These are phyloP conservation scores for Calidris pygmaea DNA, from an alignment of 2,113 vertebrate species.

Conservation along the genomic window DNA sequence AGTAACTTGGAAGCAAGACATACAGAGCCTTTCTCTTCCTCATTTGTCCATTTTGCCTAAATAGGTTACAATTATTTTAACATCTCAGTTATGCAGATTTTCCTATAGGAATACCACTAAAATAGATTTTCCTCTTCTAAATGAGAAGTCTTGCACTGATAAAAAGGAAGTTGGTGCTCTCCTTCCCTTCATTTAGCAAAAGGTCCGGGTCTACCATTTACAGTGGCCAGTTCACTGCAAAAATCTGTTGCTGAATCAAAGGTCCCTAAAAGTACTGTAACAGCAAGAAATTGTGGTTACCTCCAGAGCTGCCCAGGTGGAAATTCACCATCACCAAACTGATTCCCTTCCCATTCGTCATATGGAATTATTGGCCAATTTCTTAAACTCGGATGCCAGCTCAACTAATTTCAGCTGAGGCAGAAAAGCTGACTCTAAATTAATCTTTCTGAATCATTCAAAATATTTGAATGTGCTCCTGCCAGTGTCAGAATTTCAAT, in stretches of 20 bases:
- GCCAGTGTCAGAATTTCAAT: background rate
- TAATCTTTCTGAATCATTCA: background rate
- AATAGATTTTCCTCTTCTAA: background rate
- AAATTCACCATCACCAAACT: background rate
- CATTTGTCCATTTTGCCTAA: background rate
- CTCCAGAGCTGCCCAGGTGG: background rate
- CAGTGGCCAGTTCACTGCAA: background rate
- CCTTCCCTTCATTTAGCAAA: background rate
- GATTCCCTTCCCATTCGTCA: background rate
- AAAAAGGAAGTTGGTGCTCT: background rate
- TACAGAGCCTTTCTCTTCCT: background rate
- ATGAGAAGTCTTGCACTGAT: background rate
- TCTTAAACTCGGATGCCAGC: background rate
- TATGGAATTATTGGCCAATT: background rate
- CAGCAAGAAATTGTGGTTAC: background rate
- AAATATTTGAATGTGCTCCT: background rate
- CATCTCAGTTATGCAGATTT: background rate
- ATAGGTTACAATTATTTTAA: background rate
- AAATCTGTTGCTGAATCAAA: background rate
- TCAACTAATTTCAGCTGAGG: background rate
- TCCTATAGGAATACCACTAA: background rate
- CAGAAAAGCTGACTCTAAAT: background rate
- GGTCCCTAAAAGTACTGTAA: background rate
- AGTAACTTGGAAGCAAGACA: background rate
- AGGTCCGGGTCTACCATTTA: background rate